These are phyloP conservation scores for Ferrisia virgata DNA, from an alignment of 2,888 invertebrate species.

Conservation along the genomic window DNA sequence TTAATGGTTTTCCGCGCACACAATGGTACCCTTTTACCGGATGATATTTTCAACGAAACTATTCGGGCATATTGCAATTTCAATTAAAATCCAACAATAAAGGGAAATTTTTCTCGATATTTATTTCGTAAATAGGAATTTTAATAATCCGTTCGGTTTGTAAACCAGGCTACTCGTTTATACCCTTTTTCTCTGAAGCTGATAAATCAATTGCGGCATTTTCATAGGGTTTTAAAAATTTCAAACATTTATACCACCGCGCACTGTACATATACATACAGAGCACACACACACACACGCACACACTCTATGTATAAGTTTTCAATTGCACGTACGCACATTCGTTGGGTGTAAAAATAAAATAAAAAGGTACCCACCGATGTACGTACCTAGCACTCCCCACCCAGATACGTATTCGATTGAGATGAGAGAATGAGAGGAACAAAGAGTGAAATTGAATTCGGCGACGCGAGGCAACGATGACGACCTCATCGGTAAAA, in stretches of 20 bases:
- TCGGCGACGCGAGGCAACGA: background rate
- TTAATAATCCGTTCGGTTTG: background rate
- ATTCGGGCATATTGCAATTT: background rate
- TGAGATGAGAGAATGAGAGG: background rate
- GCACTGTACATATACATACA: too few species aligned
- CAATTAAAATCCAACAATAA: background rate
- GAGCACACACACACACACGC: too few species aligned
- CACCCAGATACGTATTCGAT: too few species aligned
- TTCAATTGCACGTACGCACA: background rate
- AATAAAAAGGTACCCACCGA: background rate
- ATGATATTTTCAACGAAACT: background rate
- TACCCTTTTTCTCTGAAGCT: background rate
- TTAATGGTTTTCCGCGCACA: background rate
- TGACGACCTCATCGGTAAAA: slow-evolving; percentile 11
- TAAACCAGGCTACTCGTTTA: background rate
- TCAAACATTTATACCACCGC: background rate
- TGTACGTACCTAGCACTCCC: background rate
- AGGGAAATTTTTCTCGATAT: background rate
- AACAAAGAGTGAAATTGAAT: background rate
- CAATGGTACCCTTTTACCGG: background rate
- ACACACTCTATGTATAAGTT: too few species aligned
- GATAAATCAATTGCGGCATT: background rate
- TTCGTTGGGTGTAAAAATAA: background rate
- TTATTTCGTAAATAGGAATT: slow-evolving; percentile 4
- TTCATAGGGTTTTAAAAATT: background rate